Evolutionary conservation across 2,113 vertebrate species (phyloP).

Genomic region (Burhinus oedicnemus): DNA sequence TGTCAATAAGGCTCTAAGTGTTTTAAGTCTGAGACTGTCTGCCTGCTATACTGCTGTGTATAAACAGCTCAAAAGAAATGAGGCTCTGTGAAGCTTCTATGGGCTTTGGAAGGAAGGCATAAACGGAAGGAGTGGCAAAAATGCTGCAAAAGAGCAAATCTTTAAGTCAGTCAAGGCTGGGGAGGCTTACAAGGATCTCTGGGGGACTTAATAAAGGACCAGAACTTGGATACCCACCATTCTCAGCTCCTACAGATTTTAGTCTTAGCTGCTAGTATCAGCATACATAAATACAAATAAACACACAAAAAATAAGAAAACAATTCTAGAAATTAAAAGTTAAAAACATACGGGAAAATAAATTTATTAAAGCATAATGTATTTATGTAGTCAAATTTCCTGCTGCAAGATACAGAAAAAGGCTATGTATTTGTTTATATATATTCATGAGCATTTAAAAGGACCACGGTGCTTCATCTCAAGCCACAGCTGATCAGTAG

Average conservation of each 20-base stretch:
- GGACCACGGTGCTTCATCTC: not conserved
- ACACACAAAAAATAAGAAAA: not conserved
- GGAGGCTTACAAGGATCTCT: not conserved
- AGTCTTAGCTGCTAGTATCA: not conserved
- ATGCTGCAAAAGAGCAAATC: not conserved
- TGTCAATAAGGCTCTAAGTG: not conserved
- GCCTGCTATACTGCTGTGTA: not conserved
- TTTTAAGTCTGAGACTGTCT: not conserved
- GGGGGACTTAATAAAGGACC: not conserved
- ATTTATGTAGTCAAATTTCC: not conserved
- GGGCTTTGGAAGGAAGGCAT: not conserved
- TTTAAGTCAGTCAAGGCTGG: not conserved
- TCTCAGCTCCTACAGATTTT: not conserved
- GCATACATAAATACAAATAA: not conserved
- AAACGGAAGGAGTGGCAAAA: not conserved
- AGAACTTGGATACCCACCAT: not conserved
- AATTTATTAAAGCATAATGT: not conserved
- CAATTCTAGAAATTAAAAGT: not conserved
- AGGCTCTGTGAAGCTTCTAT: not conserved
- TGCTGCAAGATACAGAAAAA: not conserved
- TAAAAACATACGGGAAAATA: not conserved
- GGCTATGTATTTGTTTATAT: not conserved
- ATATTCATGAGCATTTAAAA: not conserved
- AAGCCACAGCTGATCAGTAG: constrained; percentile 1
- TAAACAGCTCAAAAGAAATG: not conserved